Evolutionary conservation across 2,888 invertebrate species (phyloP).

Genomic region (Tenthredo notha): DNA sequence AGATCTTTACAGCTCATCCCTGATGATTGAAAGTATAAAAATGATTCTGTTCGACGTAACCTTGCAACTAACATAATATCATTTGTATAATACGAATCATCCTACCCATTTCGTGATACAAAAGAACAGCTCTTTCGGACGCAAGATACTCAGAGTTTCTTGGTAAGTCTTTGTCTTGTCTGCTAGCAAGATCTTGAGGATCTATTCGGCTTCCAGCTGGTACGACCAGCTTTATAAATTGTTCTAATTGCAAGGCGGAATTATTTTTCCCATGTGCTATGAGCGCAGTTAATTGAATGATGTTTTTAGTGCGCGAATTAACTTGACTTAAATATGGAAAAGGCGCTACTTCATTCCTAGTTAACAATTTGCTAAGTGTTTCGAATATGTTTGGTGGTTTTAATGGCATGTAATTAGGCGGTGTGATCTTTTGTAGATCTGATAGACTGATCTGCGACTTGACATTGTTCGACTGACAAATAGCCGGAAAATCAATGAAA

Average conservation of each 20-base stretch:
- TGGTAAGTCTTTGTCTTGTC: slow-evolving; percentile 67
- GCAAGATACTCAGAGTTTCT: slow-evolving; percentile 65
- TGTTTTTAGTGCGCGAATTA: slow-evolving; percentile 86
- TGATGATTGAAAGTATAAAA: slow-evolving; percentile 68
- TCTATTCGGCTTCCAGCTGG: slow-evolving; percentile 76
- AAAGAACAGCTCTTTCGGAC: slow-evolving; percentile 79
- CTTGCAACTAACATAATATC: not conserved
- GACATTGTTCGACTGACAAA: slow-evolving; percentile 78
- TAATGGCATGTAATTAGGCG: slow-evolving; percentile 82
- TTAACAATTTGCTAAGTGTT: slow-evolving; percentile 85
- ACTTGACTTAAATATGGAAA: slow-evolving; percentile 89
- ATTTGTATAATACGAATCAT: slow-evolving; percentile 7
- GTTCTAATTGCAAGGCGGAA: slow-evolving; percentile 67
- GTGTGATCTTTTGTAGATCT: slow-evolving; percentile 81
- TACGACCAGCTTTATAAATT: slow-evolving; percentile 71
- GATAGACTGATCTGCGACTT: slow-evolving; percentile 81
- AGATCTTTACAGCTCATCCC: slow-evolving; percentile 85
- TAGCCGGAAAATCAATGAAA: slow-evolving; percentile 90
- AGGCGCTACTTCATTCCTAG: slow-evolving; percentile 79
- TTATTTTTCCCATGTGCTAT: slow-evolving; percentile 67
- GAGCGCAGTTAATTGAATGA: slow-evolving; percentile 84
- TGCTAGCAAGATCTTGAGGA: slow-evolving; percentile 66
- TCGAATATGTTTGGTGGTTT: slow-evolving; percentile 87
- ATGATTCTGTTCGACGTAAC: slow-evolving; percentile 35
- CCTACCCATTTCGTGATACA: slow-evolving; percentile 81